phyloP scores from a whole-genome alignment of 2,113 vertebrate species.

The Lagopus leucura region DNA sequence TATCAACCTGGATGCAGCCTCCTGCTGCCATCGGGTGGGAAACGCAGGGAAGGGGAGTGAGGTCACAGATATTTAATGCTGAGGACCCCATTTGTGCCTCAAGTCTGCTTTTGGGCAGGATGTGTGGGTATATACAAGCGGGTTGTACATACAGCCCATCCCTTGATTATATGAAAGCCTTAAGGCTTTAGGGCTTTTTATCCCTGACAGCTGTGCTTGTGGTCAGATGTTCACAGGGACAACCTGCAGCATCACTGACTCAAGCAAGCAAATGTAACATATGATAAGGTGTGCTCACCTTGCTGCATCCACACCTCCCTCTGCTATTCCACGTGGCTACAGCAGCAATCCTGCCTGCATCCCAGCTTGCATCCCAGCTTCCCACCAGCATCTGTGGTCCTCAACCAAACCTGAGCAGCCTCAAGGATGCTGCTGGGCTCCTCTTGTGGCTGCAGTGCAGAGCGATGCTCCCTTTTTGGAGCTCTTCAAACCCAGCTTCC shows the following conservation, averaged over 20 bases:
- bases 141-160: background rate
- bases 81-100: accelerated
- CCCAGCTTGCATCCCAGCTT: background rate
- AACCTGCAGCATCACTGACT: background rate
- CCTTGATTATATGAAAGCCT: background rate
- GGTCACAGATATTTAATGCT: background rate
- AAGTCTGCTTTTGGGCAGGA: background rate
- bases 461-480: background rate
- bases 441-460: background rate
- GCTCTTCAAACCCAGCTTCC: background rate
- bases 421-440: background rate
- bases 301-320: background rate
- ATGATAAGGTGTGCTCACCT: background rate
- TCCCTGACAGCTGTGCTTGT: background rate
- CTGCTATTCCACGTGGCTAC: background rate
- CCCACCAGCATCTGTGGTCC: background rate
- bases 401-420: background rate
- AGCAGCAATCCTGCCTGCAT: background rate
- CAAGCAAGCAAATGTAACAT: background rate
- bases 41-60: background rate
- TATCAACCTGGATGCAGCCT: background rate
- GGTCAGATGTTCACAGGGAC: background rate
- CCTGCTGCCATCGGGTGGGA: background rate
- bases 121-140: accelerated
- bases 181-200: background rate